These are phyloP conservation scores for Chrysomela aeneicollis DNA, from an alignment of 2,888 invertebrate species.

Conservation along the genomic window DNA sequence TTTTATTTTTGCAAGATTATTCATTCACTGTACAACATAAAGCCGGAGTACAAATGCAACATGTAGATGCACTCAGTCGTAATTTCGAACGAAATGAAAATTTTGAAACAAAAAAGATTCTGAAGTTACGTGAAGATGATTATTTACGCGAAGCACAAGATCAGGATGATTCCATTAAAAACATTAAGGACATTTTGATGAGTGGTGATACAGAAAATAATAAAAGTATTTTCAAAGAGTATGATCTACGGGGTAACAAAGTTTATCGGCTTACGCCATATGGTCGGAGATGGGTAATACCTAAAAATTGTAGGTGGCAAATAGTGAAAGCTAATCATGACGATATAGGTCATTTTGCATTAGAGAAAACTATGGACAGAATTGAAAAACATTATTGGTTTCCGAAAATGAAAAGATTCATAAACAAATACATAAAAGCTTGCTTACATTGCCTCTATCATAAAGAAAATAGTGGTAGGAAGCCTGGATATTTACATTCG, in stretches of 20 bases:
- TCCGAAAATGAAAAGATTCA: conserved; percentile 27
- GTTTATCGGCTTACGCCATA: too few relatives aligned
- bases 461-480: conserved; percentile 16
- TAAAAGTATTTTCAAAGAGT: conserved; percentile 34
- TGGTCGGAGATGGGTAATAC: too few relatives aligned
- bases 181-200: conserved; percentile 34
- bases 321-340: conserved; percentile 33
- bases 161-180: conserved; percentile 25
- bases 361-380: not conserved
- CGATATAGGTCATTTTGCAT: conserved; percentile 6
- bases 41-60: conserved; percentile 45
- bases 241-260: too few relatives aligned
- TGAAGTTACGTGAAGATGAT: conserved; percentile 29
- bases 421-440: conserved; percentile 29
- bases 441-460: conserved; percentile 20
- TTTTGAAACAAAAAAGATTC: conserved; percentile 10
- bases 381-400: conserved; percentile 26
- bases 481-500: not conserved
- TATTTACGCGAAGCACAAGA: conserved; percentile 36
- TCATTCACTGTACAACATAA: conserved; percentile 32
- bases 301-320: conserved; percentile 44
- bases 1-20: conserved; percentile 35
- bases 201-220: conserved; percentile 30
- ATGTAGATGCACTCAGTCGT: conserved; percentile 52
- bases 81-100: too few relatives aligned